Base-by-base conservation (phyloP, 2,113 vertebrate species). In the Atlantisia rogersi region DNA sequence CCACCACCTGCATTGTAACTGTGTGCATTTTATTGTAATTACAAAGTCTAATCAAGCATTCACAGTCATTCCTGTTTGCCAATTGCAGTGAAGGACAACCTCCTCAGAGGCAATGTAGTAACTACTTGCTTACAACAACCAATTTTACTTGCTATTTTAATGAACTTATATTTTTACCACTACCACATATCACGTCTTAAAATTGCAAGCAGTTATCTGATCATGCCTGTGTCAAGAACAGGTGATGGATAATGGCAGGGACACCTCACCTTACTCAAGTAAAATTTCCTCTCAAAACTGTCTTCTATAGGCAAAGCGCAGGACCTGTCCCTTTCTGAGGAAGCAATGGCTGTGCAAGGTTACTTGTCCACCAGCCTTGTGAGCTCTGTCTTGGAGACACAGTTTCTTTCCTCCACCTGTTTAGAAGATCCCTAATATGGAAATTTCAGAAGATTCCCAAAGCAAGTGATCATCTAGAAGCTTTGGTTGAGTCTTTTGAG, bases 31-130 rank as follows among this genome's bases (percentile, higher is more conserved):
- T 48, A 10, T 9, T 83, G 26, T 58, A 53, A 12, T 53, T 69
- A 11, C 21, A 65, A 15, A 32, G n/a, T 31, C 15, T 69, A 37
- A 67, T 44, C n/a, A 90, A 88, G 67, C 7, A 44, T 63, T 86
- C 46, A n/a, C 26, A 10, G 26, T 2, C 2, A 40, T 9, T 55
- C 18, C 6, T 1, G 0, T n/a, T 15, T 60, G 26, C 5, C 0
- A 4, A 73, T 6, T 6, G 56, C 22, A 69, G 26, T 25, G 58
- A 73, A 77, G 12, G 35, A 81, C 12, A 17, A 69, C 9, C 4
- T 86, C 12, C 28, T 74, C 18, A 58, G 14, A 20, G 48, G 20
- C 60, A 90, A 21, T 37, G 18, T 75, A 15, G 5, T 53, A 50
- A 62, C 19, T 29, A 40, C 3, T 31, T 48, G 13, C 18, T 93